Percentiles rank a stretch among this genome's conserved stretches.
phyloP scores from a whole-genome alignment of 2,888 invertebrate genomes.

The Nymphalis polychloros region DNA sequence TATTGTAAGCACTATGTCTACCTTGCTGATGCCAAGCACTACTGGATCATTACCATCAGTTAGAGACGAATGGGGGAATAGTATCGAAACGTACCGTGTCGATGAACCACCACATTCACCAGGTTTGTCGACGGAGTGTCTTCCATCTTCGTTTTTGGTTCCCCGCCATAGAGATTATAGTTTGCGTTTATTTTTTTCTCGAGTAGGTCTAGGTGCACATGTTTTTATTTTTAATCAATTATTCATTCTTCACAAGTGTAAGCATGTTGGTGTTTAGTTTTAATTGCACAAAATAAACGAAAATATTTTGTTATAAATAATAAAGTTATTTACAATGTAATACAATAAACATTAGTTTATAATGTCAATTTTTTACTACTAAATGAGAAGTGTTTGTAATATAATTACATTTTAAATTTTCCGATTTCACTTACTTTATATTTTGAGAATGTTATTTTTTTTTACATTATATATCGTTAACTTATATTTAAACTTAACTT shows the following conservation, averaged over 20 bases:
- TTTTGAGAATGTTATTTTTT: neutral
- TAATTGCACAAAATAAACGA: conserved; percentile 20
- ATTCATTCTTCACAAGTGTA: conserved; percentile 38
- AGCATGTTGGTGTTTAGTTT: conserved; percentile 40
- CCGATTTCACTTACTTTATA: neutral
- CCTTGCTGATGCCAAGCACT: conserved; percentile 59
- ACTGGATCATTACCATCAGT: conserved; percentile 63
- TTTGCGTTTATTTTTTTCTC: conserved; percentile 58
- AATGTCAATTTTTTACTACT: neutral
- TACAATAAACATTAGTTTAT: neutral
- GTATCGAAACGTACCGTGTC: conserved; percentile 76
- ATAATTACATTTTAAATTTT: neutral
- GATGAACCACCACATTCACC: conserved; percentile 79
- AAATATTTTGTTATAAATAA: neutral
- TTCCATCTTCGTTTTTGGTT: conserved; percentile 62
- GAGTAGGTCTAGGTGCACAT: conserved; percentile 51
- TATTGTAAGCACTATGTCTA: conserved; percentile 68
- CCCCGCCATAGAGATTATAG: conserved; percentile 69
- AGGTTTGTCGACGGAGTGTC: conserved; percentile 80
- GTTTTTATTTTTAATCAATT: conserved; percentile 39
- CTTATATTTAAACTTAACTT: neutral
- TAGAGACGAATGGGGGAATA: conserved; percentile 77
- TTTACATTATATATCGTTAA: neutral
- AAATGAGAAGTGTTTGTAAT: neutral
- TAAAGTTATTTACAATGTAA: neutral